Percentiles rank a stretch among this genome's conserved stretches.
Conservation (phyloP, 2,113 vertebrate species). For the Choloepus hoffmanni region DNA sequence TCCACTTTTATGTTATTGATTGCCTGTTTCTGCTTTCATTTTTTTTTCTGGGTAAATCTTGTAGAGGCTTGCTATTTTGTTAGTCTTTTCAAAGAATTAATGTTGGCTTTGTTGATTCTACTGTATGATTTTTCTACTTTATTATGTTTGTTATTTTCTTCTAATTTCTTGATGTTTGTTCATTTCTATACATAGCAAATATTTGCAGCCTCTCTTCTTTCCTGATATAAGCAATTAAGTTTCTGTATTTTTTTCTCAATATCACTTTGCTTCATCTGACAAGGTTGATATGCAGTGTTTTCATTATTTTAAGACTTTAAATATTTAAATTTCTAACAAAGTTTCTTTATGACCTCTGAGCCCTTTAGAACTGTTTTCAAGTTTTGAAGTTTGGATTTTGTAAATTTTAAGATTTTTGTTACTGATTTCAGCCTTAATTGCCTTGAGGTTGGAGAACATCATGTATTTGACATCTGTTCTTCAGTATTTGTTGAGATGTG, state of each 20-base stretch:
- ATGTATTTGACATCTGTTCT: not conserved
- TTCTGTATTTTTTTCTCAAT: not conserved
- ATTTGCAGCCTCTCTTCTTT: not conserved
- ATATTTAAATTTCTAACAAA: not conserved
- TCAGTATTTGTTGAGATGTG: not conserved
- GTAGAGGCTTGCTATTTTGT: not conserved
- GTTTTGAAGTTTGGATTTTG: not conserved
- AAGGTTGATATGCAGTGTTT: not conserved
- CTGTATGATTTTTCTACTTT: not conserved
- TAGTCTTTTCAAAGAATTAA: slow-evolving; percentile 18
- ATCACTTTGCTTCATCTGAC: not conserved
- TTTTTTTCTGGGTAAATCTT: not conserved
- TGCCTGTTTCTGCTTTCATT: not conserved
- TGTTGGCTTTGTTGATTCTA: not conserved
- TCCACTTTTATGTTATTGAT: not conserved
- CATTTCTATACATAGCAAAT: not conserved
- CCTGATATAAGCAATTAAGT: not conserved
- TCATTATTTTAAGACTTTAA: slow-evolving; percentile 22
- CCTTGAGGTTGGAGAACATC: not conserved
- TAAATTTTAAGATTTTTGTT: not conserved
- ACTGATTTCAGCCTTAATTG: not conserved
- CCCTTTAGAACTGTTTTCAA: not conserved
- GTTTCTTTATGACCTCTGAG: not conserved
- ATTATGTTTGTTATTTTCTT: not conserved
- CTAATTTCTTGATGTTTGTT: slow-evolving; percentile 15